These are phyloP conservation scores for Adelges cooleyi DNA, from an alignment of 1,140 invertebrate genomes.

Conservation along the genomic window DNA sequence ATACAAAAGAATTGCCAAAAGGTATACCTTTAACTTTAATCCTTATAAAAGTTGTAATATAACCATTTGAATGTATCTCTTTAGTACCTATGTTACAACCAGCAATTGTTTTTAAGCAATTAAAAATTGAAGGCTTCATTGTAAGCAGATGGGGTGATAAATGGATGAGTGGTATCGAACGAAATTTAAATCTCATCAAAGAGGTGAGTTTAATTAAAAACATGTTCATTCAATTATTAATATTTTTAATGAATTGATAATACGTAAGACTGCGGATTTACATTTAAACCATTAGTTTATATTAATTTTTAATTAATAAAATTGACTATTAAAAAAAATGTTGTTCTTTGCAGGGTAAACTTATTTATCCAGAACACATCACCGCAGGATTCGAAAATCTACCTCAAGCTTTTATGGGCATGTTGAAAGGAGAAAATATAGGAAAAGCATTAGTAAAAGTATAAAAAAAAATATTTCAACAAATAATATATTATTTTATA, in stretches of 20 bases:
- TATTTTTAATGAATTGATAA: background rate
- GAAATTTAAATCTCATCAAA: slow-evolving; percentile 49
- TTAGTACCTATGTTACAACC: slow-evolving; percentile 37
- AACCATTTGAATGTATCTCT: slow-evolving; percentile 23
- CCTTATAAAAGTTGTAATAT: background rate
- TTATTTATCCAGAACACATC: slow-evolving; percentile 51
- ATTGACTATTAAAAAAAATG: too few relatives aligned
- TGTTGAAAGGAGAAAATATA: slow-evolving; percentile 48
- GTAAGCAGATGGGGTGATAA: slow-evolving; percentile 45
- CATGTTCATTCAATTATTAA: background rate
- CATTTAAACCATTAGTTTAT: background rate
- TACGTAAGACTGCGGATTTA: background rate
- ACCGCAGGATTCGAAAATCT: slow-evolving; percentile 57
- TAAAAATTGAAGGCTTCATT: slow-evolving; percentile 54
- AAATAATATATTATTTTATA: too few relatives aligned
- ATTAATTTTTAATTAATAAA: background rate
- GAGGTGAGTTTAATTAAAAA: slow-evolving; percentile 39
- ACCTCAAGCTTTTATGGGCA: slow-evolving; percentile 50
- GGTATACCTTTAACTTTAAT: slow-evolving; percentile 30
- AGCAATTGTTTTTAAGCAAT: slow-evolving; percentile 40
- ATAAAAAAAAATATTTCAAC: too few relatives aligned
- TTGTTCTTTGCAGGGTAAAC: slow-evolving; percentile 42
- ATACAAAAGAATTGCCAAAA: slow-evolving; percentile 34
- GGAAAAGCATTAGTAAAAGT: slow-evolving; percentile 53
- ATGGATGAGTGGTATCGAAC: slow-evolving; percentile 47